Conservation (phyloP, 2,888 invertebrate species). For the Caradrina clavipalpis region DNA sequence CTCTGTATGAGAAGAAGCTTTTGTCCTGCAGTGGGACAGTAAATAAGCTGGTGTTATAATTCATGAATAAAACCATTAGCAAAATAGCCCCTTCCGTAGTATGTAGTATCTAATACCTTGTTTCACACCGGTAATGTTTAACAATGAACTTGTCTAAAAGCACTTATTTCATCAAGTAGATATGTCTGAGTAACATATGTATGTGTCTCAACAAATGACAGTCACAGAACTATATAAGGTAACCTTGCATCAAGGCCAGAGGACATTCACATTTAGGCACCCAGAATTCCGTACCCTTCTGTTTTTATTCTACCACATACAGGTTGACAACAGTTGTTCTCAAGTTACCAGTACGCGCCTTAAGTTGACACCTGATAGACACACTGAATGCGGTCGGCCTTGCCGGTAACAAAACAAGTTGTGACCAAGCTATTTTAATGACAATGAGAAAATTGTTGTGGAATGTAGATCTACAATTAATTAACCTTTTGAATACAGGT, state of each 20-base stretch:
- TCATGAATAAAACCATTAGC: not conserved
- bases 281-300: not conserved
- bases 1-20: too few species aligned
- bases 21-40: too few species aligned
- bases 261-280: not conserved
- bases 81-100: not conserved
- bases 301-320: not conserved
- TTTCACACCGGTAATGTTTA: not conserved
- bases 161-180: not conserved
- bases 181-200: not conserved
- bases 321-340: constrained; percentile 26
- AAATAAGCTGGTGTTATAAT: too few species aligned
- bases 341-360: constrained; percentile 15
- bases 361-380: constrained; percentile 47
- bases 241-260: not conserved
- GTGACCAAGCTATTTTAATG: constrained; percentile 50
- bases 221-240: not conserved
- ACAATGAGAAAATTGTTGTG: constrained; percentile 32
- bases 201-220: not conserved
- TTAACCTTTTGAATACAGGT: constrained; percentile 37
- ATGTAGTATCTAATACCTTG: too few species aligned
- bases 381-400: constrained; percentile 52
- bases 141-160: not conserved
- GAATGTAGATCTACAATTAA: constrained; percentile 40
- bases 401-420: constrained; percentile 47